These are phyloP conservation scores for Octodon degus DNA, from an alignment of 2,113 vertebrate species.

Conservation along the genomic window DNA sequence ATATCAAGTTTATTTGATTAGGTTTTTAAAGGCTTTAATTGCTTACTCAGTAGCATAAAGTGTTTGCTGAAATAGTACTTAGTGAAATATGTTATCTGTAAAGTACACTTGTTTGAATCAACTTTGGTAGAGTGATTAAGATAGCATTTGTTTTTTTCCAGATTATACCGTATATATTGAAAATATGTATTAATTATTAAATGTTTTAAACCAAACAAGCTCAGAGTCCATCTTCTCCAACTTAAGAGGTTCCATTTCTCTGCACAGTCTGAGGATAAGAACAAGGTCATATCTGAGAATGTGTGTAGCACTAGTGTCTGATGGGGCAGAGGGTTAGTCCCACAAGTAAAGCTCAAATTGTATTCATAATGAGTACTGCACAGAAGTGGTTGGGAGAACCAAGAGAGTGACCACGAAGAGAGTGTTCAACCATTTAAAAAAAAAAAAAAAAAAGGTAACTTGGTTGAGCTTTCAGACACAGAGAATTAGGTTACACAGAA, in stretches of 20 bases:
- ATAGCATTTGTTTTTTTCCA: background rate
- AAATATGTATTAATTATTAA: conserved; percentile 24
- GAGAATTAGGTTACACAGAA: background rate
- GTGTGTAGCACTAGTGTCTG: background rate
- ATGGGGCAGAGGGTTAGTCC: conserved; percentile 16
- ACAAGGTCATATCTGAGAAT: background rate
- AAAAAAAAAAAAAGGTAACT: background rate
- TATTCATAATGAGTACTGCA: background rate
- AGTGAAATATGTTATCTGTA: conserved; percentile 64
- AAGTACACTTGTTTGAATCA: conserved; percentile 50
- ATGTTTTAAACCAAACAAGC: conserved; percentile 1
- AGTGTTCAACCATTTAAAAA: background rate
- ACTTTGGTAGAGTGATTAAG: conserved; percentile 38
- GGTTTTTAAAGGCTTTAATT: conserved; percentile 69
- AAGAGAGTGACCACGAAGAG: background rate
- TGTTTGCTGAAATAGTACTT: conserved; percentile 62
- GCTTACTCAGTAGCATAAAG: conserved; percentile 69
- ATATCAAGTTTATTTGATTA: conserved; percentile 58
- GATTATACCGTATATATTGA: background rate
- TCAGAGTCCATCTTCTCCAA: conserved; percentile 31
- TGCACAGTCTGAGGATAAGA: conserved; percentile 54
- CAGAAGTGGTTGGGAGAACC: background rate
- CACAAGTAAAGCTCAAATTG: background rate
- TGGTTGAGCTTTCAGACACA: background rate
- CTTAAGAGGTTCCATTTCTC: background rate